These are phyloP conservation scores for Lasiommata megera DNA, from an alignment of 2,888 invertebrate species.

Conservation along the genomic window DNA sequence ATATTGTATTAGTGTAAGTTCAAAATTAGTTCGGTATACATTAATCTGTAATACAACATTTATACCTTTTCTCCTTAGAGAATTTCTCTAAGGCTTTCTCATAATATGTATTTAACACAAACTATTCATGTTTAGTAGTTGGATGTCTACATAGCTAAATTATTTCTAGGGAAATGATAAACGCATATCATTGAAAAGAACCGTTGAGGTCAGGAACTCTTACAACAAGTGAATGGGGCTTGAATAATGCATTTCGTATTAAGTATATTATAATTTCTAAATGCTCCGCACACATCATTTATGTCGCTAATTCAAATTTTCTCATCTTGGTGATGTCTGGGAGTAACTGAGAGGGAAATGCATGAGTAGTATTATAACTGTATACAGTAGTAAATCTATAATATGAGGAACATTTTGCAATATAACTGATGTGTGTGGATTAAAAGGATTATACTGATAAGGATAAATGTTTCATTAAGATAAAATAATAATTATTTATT, in stretches of 20 bases:
- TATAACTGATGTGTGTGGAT: slow-evolving; percentile 20
- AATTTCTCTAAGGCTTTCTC: slow-evolving; percentile 37
- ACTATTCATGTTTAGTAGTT: slow-evolving; percentile 62
- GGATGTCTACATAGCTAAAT: slow-evolving; percentile 61
- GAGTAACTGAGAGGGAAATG: neutral
- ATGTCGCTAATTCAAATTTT: slow-evolving; percentile 9
- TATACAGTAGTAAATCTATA: neutral
- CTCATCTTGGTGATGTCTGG: neutral
- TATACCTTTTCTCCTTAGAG: slow-evolving; percentile 38
- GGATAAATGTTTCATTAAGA: slow-evolving; percentile 77
- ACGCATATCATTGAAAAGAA: slow-evolving; percentile 69
- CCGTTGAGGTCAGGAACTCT: slow-evolving; percentile 57
- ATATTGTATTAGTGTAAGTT: slow-evolving; percentile 76
- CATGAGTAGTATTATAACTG: neutral
- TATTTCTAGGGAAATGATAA: slow-evolving; percentile 65
- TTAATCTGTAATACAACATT: slow-evolving; percentile 55
- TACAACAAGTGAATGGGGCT: slow-evolving; percentile 53
- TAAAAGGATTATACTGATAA: slow-evolving; percentile 54
- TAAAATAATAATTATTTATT: slow-evolving; percentile 69
- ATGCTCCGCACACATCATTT: slow-evolving; percentile 16
- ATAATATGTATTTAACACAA: slow-evolving; percentile 61
- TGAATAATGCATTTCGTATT: slow-evolving; percentile 70
- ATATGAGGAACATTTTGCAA: slow-evolving; percentile 5
- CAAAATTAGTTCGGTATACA: slow-evolving; percentile 66
- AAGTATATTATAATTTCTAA: slow-evolving; percentile 54